Evolutionary conservation across 2,797 vertebrate genomes (phyloP), one percentile per base, ranked within the genome.

Genomic region (Clarias platycephalus): DNA sequence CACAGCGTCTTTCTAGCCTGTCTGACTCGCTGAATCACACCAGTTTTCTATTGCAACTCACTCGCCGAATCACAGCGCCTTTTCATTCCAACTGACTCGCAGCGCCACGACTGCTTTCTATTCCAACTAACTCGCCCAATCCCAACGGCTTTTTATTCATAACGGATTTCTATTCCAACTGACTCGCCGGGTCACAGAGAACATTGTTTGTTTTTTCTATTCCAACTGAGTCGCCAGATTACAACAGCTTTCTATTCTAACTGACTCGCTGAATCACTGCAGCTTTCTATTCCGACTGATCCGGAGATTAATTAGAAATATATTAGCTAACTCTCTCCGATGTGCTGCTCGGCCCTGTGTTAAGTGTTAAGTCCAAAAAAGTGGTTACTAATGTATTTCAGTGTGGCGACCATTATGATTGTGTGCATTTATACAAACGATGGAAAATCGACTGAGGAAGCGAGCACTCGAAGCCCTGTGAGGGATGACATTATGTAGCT

Each of bases 251-350:
- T 49, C 44, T 49, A 49, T 49, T 49, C 44, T 49, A 12, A 12
- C 13, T 49, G 10, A 49, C 44, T 49, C 44, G 9, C 9, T 49
- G 44, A 49, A 49, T 49, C 10, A 10, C 44, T 12, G 44, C 44
- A 49, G 44, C 44, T 49, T 49, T 49, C 44, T 49, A 76, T 80
- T 85, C 84, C 62, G 58, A 28, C 60, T 5, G 67, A 74, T 20
- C 10, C 22, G 49, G 49, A 57, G 49, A 57, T 26, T 3, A 58
- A 31, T 34, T 55, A 24, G 5, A 58, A 77, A 60, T 37, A 24
- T 22, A 15, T 24, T 34, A 34, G 20, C 28, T 22, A 13, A 4
- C 20, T 31, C 5, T 34, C 74, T 20, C 3, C 16, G 28, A 10
- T 74, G n/a, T 13, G n/a, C 40, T 55, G 15, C 15, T 22, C 16